Evolutionary conservation across 2,797 vertebrate species (phyloP).

Genomic region (Periophthalmus magnuspinnatus): DNA sequence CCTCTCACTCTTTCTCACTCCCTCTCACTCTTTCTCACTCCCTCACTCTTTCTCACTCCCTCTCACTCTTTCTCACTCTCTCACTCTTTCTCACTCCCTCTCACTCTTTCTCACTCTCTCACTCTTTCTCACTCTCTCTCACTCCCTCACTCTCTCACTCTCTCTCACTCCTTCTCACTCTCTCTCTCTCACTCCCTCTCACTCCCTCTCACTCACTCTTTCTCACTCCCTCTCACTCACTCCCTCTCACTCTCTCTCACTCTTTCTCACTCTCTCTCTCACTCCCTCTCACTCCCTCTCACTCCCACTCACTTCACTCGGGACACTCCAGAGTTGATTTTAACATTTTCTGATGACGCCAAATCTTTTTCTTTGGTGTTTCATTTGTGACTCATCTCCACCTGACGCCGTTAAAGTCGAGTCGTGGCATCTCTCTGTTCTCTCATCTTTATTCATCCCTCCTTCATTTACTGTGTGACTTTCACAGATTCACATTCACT

Average conservation of each 20-base stretch:
- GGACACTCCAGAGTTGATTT: not conserved
- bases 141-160: not conserved
- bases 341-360: constrained; percentile 4
- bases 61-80: too few species aligned
- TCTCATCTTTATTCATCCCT: not conserved
- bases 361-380: not conserved
- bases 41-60: too few species aligned
- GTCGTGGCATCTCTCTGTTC: not conserved
- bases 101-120: too few species aligned
- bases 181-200: too few species aligned
- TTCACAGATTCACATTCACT: not conserved
- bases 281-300: too few species aligned
- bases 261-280: too few species aligned
- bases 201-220: not conserved
- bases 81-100: not conserved
- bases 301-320: not conserved
- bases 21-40: not conserved
- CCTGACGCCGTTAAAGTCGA: not conserved
- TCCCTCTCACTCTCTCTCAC: too few species aligned
- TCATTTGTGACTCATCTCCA: constrained; percentile 5
- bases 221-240: too few species aligned
- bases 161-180: too few species aligned
- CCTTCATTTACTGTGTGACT: not conserved
- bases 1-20: too few species aligned
- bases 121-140: too few species aligned